Base-by-base conservation (phyloP, 2,888 invertebrate genomes). In the Pachymerium ferrugineum region DNA sequence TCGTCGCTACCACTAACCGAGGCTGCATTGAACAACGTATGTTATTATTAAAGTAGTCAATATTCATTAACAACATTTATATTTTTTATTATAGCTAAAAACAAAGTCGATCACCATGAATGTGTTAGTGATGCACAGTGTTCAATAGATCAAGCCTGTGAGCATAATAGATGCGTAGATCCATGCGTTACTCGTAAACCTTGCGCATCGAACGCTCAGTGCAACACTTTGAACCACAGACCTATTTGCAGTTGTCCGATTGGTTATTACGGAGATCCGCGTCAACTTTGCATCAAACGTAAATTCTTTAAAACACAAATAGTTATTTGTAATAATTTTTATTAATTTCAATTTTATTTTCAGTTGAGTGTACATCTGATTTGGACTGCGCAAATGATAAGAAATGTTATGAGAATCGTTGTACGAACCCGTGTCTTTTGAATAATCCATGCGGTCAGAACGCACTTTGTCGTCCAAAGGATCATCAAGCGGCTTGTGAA, bases 401-500 rank as follows among this genome's bases (percentile, higher is more conserved):
- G 54, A 75, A 74, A 4, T 78, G 78, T 73, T 67, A 75, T 47
- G 74, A 76, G 10, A 76, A 77, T 12, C 75, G 77, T 35, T 79
- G 78, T 72, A 70, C 75, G 25, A 78, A 78, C 76, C 77, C 89
- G 78, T 94, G 94, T 80, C 28, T 74, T n/a, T 84, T 89, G 25
- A 88, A 88, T 75, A 92, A 91, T 82, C 92, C 93, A 0, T 94
- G 94, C 80, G 94, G 94, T 8, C 86, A 88, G 25, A 93, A 93
- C 81, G 89, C 93, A 0, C 88, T 89, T 78, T 94, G 94, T 80
- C 82, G 89, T 72, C 89, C 91, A 1, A 86, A 85, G 74, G 89
- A 91, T 81, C 92, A 92, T 79, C 89, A 88, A 74, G 88, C 89
- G 76, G 88, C 89, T 79, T 93, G 93, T 80, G 86, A 87, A 81